Percentiles rank a stretch among this genome's conserved stretches.
These are phyloP conservation scores for Agrochola litura DNA, from an alignment of 2,888 invertebrate genomes.

Conservation along the genomic window DNA sequence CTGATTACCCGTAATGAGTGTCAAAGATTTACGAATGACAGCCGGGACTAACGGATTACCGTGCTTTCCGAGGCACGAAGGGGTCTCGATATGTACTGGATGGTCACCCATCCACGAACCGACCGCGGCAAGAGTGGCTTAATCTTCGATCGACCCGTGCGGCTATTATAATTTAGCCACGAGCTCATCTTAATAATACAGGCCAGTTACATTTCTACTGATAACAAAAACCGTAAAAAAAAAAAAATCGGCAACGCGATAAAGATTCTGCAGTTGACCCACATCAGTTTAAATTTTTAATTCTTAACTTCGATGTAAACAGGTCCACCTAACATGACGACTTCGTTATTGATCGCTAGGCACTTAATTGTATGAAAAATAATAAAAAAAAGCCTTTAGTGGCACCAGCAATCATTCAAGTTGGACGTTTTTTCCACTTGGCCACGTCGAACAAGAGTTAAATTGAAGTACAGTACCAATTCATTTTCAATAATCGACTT, in stretches of 20 bases:
- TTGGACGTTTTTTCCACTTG: background rate
- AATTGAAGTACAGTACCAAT: background rate
- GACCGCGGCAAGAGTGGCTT: no score
- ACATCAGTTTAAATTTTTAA: slow-evolving; percentile 22
- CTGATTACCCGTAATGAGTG: no score
- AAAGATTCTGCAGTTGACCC: slow-evolving; percentile 35
- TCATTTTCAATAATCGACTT: background rate
- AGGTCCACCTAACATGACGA: slow-evolving; percentile 7
- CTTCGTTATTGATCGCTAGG: slow-evolving; percentile 4
- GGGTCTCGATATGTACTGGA: no score
- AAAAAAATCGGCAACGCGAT: slow-evolving; percentile 24
- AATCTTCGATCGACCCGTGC: no score
- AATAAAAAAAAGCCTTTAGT: background rate
- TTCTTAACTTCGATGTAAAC: slow-evolving; percentile 27
- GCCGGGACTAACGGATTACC: no score
- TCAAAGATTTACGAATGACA: no score
- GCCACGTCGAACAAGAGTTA: background rate
- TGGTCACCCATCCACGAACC: no score
- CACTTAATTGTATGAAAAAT: slow-evolving; percentile 3
- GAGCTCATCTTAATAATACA: slow-evolving; percentile 6
- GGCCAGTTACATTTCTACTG: background rate
- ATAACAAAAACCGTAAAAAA: slow-evolving; percentile 14
- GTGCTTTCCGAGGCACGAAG: background rate
- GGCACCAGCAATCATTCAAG: background rate
- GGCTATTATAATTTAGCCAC: no score